Conservation (phyloP, 2,797 vertebrate genomes). For the Sebastes ruberrimus region DNA sequence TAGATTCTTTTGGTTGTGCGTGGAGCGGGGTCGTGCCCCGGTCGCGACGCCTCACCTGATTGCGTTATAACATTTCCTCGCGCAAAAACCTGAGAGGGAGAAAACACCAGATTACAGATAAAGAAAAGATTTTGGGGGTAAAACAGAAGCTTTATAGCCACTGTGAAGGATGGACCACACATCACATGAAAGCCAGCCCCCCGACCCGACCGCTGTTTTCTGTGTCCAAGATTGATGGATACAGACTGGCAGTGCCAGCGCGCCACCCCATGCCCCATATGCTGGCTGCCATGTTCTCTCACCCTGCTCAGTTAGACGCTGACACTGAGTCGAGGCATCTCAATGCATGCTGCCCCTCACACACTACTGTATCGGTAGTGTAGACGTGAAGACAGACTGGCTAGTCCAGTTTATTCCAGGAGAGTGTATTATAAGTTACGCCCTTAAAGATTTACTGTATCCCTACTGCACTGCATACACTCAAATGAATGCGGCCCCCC, state of each 20-base stretch:
- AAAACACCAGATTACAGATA: not conserved
- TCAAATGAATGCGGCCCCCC: constrained; percentile 25
- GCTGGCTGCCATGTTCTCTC: constrained; percentile 74
- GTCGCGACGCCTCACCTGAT: not conserved
- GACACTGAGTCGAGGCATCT: constrained; percentile 64
- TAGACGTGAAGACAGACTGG: not conserved
- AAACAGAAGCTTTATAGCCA: constrained; percentile 1
- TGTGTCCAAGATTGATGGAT: constrained; percentile 69
- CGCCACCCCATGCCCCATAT: constrained; percentile 72
- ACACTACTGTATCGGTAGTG: not conserved
- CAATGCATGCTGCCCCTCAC: constrained; percentile 45
- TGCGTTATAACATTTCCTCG: not conserved
- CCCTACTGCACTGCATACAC: constrained; percentile 1
- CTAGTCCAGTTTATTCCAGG: constrained; percentile 30
- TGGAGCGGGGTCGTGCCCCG: not conserved
- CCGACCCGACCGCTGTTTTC: constrained; percentile 22
- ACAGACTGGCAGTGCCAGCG: constrained; percentile 73
- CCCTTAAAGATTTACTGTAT: constrained; percentile 27
- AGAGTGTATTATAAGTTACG: constrained; percentile 37
- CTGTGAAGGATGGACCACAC: not conserved
- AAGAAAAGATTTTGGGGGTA: not conserved
- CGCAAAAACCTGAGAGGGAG: not conserved
- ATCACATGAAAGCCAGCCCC: constrained; percentile 7
- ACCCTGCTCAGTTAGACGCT: constrained; percentile 62
- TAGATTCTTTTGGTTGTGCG: not conserved